phyloP scores from a whole-genome alignment of 2,888 invertebrate genomes.

The Exocentrus adspersus region DNA sequence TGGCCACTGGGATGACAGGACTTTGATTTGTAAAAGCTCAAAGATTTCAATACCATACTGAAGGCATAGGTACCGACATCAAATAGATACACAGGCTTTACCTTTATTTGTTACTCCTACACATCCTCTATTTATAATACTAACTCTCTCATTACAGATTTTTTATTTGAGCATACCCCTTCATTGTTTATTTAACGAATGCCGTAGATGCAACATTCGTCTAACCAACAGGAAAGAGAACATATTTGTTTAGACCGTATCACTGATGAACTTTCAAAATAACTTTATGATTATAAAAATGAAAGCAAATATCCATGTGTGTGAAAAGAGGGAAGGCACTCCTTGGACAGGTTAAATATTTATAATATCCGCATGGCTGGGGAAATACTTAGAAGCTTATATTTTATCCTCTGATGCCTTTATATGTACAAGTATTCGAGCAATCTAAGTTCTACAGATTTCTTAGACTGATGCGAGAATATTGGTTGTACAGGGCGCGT shows the following conservation, averaged over 20 bases:
- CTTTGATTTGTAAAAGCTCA: too few relatives aligned
- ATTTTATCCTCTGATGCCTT: too few relatives aligned
- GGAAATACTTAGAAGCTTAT: neutral
- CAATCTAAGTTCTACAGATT: too few relatives aligned
- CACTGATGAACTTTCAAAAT: neutral
- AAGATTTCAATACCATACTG: too few relatives aligned
- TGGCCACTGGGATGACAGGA: too few relatives aligned
- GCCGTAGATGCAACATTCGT: too few relatives aligned
- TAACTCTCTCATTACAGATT: neutral
- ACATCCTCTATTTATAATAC: neutral
- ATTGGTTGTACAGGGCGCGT: too few relatives aligned
- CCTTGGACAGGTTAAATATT: neutral
- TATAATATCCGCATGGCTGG: conserved; percentile 4
- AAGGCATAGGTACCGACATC: too few relatives aligned
- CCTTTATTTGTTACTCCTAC: neutral
- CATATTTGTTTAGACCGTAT: conserved; percentile 3
- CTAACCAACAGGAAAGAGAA: neutral
- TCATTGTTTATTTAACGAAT: neutral
- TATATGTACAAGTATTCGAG: too few relatives aligned
- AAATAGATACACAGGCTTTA: neutral
- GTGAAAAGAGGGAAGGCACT: conserved; percentile 1
- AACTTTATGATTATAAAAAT: neutral
- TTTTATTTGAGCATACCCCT: neutral
- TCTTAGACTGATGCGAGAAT: too few relatives aligned
- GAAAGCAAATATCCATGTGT: neutral